Evolutionary conservation across 2,888 invertebrate genomes (phyloP).

Genomic region (Spisula subtruncata): DNA sequence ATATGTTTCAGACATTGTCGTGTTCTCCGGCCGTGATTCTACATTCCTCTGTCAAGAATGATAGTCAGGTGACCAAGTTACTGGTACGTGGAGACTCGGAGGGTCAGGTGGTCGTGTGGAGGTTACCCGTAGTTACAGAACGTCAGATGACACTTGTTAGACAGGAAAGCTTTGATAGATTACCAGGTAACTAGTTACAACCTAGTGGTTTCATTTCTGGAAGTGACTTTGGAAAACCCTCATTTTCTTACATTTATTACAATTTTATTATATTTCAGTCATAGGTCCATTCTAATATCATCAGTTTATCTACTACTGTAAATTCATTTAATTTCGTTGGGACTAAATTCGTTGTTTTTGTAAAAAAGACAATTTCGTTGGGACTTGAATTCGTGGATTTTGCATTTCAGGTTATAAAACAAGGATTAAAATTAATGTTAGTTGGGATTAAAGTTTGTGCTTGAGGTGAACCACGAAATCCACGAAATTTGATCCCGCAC

Average conservation of each 20-base stretch:
- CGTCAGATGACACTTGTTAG: constrained; percentile 90
- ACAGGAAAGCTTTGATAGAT: constrained; percentile 89
- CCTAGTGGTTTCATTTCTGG: neutral
- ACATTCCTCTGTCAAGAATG: constrained; percentile 89
- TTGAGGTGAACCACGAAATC: too few species aligned
- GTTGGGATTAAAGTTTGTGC: too few species aligned
- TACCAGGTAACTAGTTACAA: constrained; percentile 88
- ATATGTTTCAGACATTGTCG: constrained; percentile 91
- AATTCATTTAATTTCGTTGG: too few species aligned
- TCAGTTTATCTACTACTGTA: too few species aligned
- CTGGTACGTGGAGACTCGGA: constrained; percentile 96
- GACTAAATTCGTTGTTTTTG: too few species aligned
- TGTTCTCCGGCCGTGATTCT: constrained; percentile 97
- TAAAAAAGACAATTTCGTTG: too few species aligned
- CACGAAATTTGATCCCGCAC: too few species aligned
- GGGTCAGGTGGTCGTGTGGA: constrained; percentile 96
- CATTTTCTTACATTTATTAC: neutral
- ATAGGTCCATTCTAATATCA: too few species aligned
- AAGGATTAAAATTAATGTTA: too few species aligned
- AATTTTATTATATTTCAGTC: neutral
- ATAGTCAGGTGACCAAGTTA: constrained; percentile 90
- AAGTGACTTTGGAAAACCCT: too few species aligned
- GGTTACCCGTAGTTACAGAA: constrained; percentile 93
- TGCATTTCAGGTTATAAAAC: too few species aligned
- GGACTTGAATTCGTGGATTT: too few species aligned